Percentiles rank a stretch among this genome's conserved stretches.
Conservation (phyloP, 2,797 vertebrate species). For the Loris lydekkerianus region DNA sequence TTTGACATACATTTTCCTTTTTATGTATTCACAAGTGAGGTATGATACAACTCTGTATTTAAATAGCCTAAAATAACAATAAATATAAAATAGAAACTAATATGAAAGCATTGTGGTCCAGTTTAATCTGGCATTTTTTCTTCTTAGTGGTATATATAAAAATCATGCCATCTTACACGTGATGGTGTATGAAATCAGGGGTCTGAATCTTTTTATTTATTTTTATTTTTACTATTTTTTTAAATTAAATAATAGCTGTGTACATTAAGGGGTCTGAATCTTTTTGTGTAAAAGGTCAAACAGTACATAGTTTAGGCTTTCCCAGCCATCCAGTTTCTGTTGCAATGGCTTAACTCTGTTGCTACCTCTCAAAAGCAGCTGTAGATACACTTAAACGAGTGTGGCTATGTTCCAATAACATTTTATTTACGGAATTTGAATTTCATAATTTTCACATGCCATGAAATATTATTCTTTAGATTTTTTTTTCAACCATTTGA, state of each 20-base stretch:
- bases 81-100: neutral
- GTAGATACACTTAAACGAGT: accelerated
- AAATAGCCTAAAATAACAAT: neutral
- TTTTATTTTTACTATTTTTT: too few species aligned
- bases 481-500: neutral
- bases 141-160: neutral
- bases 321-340: neutral
- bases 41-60: neutral
- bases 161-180: neutral
- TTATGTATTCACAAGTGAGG: neutral
- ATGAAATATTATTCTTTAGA: constrained; percentile 8
- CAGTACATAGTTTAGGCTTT: neutral
- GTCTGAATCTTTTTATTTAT: neutral
- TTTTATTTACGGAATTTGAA: constrained; percentile 44
- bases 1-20: neutral
- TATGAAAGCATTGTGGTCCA: neutral
- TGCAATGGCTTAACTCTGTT: neutral
- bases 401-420: neutral
- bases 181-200: neutral
- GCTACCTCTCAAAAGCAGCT: neutral
- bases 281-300: neutral
- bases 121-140: neutral
- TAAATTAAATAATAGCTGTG: too few species aligned
- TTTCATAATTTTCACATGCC: constrained; percentile 23
- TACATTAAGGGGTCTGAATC: too few species aligned